Evolutionary conservation across 1,140 invertebrate genomes (phyloP), one percentile per base, ranked within the genome.

Genomic region (Globodera ellingtonae): DNA sequence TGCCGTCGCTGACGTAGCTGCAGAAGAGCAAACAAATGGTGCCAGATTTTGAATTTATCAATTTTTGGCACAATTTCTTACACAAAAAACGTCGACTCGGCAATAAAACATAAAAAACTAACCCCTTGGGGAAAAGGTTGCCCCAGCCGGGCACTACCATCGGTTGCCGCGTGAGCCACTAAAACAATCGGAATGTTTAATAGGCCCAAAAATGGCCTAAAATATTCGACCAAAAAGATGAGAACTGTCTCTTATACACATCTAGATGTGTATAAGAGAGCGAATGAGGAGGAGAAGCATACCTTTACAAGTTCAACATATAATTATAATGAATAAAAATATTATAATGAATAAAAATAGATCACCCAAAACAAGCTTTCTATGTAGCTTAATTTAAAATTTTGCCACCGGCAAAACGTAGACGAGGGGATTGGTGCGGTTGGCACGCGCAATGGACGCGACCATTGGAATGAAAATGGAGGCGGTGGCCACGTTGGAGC

Each of bases 81-180:
- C 24, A 24, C 24, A 24, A 24, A 24, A 24, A 24, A 24, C 24
- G 24, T 24, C 35, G 35, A 35, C 35, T 35, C 35, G 35, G 35
- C 35, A 35, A 35, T 35, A 35, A 35, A 35, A 24, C 24, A 24
- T n/a, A 24, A 35, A 35, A 0, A 35, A 35, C 35, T 35, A 50
- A 85, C 84, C 75, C 84, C 52, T 82, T 72, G 21, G 72, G 46
- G 70, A 92, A 90, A 15, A 90, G 80, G 50, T 82, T 81, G 4
- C 86, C 89, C 92, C 94, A 96, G 21, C 94, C 94, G 0, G 90
- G 89, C 83, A 94, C 92, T 86, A 95, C 94, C 79, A 94, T 93
- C 0, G 95, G 95, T 72, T 93, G 93, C 67, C 95, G 92, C 89
- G 95, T 94, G 89, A 97, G 93, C 93, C 95, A 97, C 79, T 77